Percentiles rank a stretch among this genome's conserved stretches.
phyloP scores from a whole-genome alignment of 2,113 vertebrate species.

The Alligator mississippiensis region DNA sequence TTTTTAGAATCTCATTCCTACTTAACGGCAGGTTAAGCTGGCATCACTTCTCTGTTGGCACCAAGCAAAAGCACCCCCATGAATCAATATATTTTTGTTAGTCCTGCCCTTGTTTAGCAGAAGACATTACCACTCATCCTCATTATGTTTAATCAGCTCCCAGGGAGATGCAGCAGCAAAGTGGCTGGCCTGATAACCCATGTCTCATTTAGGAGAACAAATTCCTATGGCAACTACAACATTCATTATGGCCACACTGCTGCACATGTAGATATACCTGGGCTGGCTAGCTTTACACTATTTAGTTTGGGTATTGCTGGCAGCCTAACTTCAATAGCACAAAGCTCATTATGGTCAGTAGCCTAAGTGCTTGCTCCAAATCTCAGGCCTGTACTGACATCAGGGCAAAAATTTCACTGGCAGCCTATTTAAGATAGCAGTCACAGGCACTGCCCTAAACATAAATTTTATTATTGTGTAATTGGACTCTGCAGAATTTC shows the following conservation, averaged over 20 bases:
- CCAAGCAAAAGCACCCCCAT: background rate
- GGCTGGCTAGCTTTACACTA: fast-evolving
- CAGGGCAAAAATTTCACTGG: background rate
- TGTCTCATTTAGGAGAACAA: background rate
- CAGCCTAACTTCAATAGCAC: background rate
- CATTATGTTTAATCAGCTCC: background rate
- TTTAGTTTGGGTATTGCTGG: background rate
- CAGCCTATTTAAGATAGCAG: background rate
- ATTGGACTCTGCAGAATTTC: background rate
- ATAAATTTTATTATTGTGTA: background rate
- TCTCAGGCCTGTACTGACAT: background rate
- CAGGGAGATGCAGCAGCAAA: background rate
- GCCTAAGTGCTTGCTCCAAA: background rate
- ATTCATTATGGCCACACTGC: background rate
- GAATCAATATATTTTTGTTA: constrained; percentile 27
- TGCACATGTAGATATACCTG: too few relatives aligned
- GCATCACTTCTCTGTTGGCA: background rate
- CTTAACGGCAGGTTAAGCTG: background rate
- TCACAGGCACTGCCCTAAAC: background rate
- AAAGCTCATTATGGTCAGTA: background rate
- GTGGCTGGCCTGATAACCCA: background rate
- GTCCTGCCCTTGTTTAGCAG: background rate
- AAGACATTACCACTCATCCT: constrained; percentile 1
- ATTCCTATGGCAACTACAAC: background rate
- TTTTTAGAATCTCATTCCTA: background rate